Evolutionary conservation across 2,113 vertebrate species (phyloP), one percentile per base, ranked within the genome.

Genomic region (Forbesichthys agassizii): DNA sequence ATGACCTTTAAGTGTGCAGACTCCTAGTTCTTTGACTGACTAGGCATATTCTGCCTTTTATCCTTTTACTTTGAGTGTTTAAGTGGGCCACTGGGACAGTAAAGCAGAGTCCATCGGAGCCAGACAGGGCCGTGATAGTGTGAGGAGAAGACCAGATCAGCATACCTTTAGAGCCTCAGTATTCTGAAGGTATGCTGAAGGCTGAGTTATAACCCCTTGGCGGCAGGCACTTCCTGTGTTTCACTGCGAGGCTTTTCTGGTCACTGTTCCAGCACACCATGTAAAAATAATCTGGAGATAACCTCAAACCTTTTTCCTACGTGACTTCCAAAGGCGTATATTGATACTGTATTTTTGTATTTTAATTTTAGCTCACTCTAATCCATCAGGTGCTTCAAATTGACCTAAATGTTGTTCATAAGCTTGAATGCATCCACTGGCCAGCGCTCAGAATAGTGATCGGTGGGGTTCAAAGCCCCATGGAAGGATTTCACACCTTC

Each of bases 401-500:
- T 7, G 18, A 11, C 56, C n/a, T 2, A 33, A 56, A 66, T 51
- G 13, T 36, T 48, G 47, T 42, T 18, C 6, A 61, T 66, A 48
- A 46, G 36, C 68, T 52, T 56, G 48, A 64, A 52, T 57, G 5
- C 52, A 53, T 53, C 36, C 36, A 42, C 36, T 42, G 36, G 36
- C 36, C 36, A 42, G 36, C 5, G 4, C 36, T 42, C 36, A 42
- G 7, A 42, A 52, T 52, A 12, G 49, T 3, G 49, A 62, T 57
- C 13, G 46, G 62, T 49, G 58, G 53, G 48, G 51, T 75, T 75
- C 57, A 61, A 81, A 83, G 73, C 75, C 79, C 76, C 72, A 53
- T 78, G 75, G 86, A 82, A 88, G 81, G 61, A 78, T 85, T 86
- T 88, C 80, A 86, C 88, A 90, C 92, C 90, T 90, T 69, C 83